Percentiles rank a stretch among this genome's conserved stretches.
phyloP scores from a whole-genome alignment of 2,888 invertebrate genomes.

The Antitype chi region DNA sequence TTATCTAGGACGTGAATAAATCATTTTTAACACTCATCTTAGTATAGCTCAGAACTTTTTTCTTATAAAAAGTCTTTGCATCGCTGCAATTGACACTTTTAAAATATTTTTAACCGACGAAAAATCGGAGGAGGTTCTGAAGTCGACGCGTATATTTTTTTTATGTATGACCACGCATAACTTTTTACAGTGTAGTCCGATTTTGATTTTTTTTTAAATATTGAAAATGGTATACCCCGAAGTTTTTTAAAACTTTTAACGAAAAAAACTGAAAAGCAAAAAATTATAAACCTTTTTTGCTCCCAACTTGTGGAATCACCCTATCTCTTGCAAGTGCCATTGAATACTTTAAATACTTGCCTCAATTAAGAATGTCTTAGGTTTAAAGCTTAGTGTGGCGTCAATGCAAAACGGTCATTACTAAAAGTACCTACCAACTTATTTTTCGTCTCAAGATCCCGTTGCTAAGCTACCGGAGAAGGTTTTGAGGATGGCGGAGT shows the following conservation, averaged over 20 bases:
- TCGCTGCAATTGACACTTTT: not conserved
- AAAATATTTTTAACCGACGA: not conserved
- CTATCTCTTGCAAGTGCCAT: not conserved
- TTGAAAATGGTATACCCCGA: no score
- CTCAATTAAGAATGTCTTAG: not conserved
- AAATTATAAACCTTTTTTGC: no score
- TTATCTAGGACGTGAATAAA: constrained; percentile 2
- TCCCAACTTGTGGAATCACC: not conserved
- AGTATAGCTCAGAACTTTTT: not conserved
- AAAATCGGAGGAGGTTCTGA: no score
- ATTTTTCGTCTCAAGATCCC: not conserved
- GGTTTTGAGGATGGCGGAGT: constrained; percentile 5
- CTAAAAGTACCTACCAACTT: not conserved
- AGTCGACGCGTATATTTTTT: no score
- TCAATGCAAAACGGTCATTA: constrained; percentile 10
- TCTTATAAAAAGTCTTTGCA: not conserved
- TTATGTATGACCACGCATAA: no score
- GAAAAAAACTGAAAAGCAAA: no score
- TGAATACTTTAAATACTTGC: not conserved
- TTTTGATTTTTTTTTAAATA: no score
- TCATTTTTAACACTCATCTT: not conserved
- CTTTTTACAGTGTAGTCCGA: no score
- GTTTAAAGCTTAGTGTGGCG: not conserved
- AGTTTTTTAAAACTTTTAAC: no score
- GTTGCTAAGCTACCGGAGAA: not conserved